Conservation (phyloP, 53 echinoderm and acorn worm species). For the Antedon mediterranea region DNA sequence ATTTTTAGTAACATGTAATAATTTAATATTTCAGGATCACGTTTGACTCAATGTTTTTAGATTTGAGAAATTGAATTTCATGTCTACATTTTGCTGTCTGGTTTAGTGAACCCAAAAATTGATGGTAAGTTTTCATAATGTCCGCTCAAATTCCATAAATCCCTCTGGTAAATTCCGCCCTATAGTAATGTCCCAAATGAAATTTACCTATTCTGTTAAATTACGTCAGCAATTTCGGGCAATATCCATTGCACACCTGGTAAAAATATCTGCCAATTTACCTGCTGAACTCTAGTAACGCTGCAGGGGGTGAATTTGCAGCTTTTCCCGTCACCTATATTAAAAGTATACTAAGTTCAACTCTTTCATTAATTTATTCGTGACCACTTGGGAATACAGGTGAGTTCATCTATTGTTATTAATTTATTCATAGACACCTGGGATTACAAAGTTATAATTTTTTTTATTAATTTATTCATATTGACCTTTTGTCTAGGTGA, state of each 20-base stretch:
- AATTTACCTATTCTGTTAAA: not conserved
- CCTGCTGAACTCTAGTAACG: not conserved
- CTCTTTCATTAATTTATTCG: not conserved
- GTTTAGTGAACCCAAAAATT: not conserved
- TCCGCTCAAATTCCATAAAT: not conserved
- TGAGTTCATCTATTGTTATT: not conserved
- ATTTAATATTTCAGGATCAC: not conserved
- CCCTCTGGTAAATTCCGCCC: not conserved
- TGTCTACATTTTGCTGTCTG: not conserved
- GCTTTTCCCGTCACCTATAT: not conserved
- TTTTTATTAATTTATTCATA: constrained; percentile 1
- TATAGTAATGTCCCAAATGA: not conserved
- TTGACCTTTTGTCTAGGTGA: not conserved
- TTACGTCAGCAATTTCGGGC: not conserved
- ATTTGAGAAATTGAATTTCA: not conserved
- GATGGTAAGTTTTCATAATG: not conserved
- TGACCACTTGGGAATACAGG: not conserved
- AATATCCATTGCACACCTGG: not conserved
- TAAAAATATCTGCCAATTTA: not conserved
- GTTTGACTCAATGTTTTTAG: not conserved
- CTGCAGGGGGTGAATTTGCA: not conserved
- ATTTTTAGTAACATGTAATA: too few species aligned
- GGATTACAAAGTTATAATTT: too few species aligned
- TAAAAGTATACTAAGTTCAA: not conserved
- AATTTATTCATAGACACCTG: not conserved